Conservation (phyloP, 2,113 vertebrate species). For the Poeciliopsis retropinna region DNA sequence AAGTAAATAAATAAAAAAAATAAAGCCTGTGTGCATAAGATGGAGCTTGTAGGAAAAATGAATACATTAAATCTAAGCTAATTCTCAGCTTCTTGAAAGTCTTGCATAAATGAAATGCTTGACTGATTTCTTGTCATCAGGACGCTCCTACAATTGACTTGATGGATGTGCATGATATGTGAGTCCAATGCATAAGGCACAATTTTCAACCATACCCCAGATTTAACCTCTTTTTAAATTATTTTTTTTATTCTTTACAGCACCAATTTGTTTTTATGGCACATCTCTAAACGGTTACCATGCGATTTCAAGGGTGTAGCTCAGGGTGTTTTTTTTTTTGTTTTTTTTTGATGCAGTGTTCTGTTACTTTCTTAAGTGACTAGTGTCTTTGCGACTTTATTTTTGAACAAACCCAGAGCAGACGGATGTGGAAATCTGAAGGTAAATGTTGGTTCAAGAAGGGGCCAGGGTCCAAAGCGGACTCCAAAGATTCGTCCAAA, state of each 20-base stretch:
- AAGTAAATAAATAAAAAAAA: constrained; percentile 23
- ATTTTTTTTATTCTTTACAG: not conserved
- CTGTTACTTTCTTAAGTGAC: not conserved
- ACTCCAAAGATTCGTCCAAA: not conserved
- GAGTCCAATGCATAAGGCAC: not conserved
- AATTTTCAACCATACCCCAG: constrained; percentile 6
- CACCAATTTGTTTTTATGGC: not conserved
- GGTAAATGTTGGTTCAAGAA: not conserved
- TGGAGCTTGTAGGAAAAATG: constrained; percentile 8
- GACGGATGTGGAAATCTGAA: not conserved
- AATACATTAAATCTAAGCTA: not conserved
- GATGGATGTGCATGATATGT: constrained; percentile 22
- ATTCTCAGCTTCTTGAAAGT: constrained; percentile 11
- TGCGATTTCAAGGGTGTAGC: not conserved
- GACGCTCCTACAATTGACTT: constrained; percentile 6
- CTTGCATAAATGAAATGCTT: constrained; percentile 30
- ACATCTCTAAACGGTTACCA: not conserved
- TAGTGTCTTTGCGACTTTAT: not conserved
- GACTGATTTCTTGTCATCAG: constrained; percentile 25
- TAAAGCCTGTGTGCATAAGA: not conserved
- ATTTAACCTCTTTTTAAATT: not conserved
- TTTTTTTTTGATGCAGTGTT: not conserved
- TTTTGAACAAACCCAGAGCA: not conserved
- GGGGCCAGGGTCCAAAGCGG: not conserved
- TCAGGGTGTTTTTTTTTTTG: not conserved